Evolutionary conservation across 2,113 vertebrate genomes (phyloP), one percentile per base, ranked within the genome.

Genomic region (Hippocampus comes): DNA sequence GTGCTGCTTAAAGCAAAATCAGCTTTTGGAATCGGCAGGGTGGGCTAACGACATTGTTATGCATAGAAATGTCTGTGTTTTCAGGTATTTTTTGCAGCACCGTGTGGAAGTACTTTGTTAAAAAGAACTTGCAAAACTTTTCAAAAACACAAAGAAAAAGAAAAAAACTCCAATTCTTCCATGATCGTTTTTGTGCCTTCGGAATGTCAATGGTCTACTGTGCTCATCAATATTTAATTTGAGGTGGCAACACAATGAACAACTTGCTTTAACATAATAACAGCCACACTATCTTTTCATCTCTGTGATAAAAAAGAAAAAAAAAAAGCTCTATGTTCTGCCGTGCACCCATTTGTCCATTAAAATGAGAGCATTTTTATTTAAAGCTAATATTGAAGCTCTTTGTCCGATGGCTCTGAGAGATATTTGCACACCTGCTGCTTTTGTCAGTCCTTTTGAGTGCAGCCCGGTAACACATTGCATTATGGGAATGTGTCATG

Each of bases 351-450:
- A 84, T 85, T 88, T 80, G 65, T 60, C 77, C 76, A 88, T 90
- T 90, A 86, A 91, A 90, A 91, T 82, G 73, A 82, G 83, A 79
- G 80, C 56, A 27, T 61, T 87, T 89, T 81, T 90, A 89, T 91
- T 91, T 87, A 86, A 84, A 77, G 70, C 61, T 80, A 75, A 77
- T 89, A 86, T 91, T 90, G 86, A 82, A 82, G 81, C 81, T 86
- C 85, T 89, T 90, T 88, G 87, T 85, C 81, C 83, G 82, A 51
- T 60, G 55, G 78, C 84, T 82, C 79, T 72, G 77, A 86, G 81
- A 85, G 71, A 85, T 92, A 91, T 93, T 92, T 93, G 89, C 89
- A 92, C 91, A 92, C 91, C 92, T 92, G 91, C 92, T 91, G 72
- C 89, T 85, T 89, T 92, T 91, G 91, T 90, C 86, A 77, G 82